phyloP scores from a whole-genome alignment of 2,113 vertebrate genomes.

The Neotragus pygmaeus region DNA sequence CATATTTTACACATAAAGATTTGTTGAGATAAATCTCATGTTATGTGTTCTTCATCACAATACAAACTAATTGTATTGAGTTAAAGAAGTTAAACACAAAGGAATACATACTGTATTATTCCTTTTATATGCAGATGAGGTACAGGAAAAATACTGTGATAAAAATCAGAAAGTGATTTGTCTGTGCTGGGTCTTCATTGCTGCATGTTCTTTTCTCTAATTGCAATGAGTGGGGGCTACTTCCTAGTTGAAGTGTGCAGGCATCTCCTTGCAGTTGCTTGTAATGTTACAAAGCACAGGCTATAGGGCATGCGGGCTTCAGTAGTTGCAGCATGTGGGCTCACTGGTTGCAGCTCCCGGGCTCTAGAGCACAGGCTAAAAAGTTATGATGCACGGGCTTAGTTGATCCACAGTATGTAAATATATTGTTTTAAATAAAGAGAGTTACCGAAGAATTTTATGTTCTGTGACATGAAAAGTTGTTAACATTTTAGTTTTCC shows the following conservation, averaged over 20 bases:
- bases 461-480: conserved; percentile 60
- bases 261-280: neutral
- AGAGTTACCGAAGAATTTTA: conserved; percentile 69
- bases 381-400: neutral
- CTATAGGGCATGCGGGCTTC: neutral
- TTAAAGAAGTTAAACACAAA: neutral
- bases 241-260: neutral
- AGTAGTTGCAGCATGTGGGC: neutral
- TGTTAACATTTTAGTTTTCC: conserved; percentile 69
- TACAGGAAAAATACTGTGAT: neutral
- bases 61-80: neutral
- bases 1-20: neutral
- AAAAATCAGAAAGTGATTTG: neutral
- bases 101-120: neutral
- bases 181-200: neutral
- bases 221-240: neutral
- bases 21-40: neutral
- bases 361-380: neutral
- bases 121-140: neutral
- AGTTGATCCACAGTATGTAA: neutral
- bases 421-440: conserved; percentile 63
- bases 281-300: neutral
- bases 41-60: neutral
- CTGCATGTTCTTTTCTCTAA: neutral
- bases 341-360: neutral